These are phyloP conservation scores for Himalopsyche tibetana DNA, from an alignment of 2,888 invertebrate genomes.

Conservation along the genomic window DNA sequence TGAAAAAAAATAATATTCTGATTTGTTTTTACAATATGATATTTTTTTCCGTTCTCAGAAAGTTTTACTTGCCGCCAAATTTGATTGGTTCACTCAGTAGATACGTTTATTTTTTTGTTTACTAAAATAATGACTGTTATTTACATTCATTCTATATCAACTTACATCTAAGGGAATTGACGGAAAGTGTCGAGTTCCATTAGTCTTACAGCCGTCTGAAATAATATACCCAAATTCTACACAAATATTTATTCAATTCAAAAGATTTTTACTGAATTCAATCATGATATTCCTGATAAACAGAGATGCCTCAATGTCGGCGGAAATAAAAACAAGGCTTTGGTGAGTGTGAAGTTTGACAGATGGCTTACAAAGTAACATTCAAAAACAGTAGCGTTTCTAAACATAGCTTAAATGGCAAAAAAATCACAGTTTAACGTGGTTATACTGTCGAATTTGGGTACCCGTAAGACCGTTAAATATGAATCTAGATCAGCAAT, in stretches of 20 bases:
- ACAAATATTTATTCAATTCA: constrained; percentile 29
- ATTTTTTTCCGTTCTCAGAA: no score
- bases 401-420: no score
- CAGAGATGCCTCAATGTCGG: constrained; percentile 13
- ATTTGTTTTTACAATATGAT: no score
- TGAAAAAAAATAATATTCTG: no score
- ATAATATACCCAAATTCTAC: constrained; percentile 22
- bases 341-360: not conserved
- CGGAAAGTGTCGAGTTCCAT: constrained; percentile 9
- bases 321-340: constrained; percentile 2
- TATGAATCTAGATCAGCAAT: no score
- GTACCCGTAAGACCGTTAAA: no score
- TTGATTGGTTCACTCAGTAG: no score
- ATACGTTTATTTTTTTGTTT: no score
- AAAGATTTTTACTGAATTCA: constrained; percentile 40
- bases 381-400: not conserved
- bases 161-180: not conserved
- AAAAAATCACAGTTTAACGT: no score
- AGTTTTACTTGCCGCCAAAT: no score
- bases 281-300: constrained; percentile 6
- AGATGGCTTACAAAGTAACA: constrained; percentile 30
- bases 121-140: not conserved
- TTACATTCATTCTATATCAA: not conserved
- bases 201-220: constrained; percentile 1
- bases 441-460: no score